phyloP scores from a whole-genome alignment of 2,797 vertebrate species.

The Siniperca undulata region DNA sequence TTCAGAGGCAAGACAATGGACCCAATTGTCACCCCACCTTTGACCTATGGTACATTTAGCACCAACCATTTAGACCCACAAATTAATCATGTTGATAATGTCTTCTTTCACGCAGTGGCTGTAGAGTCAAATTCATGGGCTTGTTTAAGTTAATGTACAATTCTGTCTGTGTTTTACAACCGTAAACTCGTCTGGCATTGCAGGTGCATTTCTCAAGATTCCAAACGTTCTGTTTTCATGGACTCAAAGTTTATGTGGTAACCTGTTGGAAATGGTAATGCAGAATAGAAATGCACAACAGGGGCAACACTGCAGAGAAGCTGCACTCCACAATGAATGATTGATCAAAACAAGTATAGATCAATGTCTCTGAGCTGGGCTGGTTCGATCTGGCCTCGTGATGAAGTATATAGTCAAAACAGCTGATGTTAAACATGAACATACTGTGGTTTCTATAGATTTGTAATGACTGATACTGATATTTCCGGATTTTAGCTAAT shows the following conservation, averaged over 20 bases:
- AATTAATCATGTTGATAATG: conserved; percentile 61
- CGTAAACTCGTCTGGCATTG: not conserved
- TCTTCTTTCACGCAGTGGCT: conserved; percentile 36
- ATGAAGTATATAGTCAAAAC: not conserved
- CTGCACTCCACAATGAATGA: conserved; percentile 11
- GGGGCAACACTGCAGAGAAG: not conserved
- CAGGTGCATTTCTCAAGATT: not conserved
- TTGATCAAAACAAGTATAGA: conserved; percentile 22
- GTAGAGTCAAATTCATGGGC: conserved; percentile 28
- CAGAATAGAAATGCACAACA: not conserved
- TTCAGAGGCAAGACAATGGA: conserved; percentile 71
- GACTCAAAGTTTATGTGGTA: not conserved
- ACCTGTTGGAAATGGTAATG: conserved; percentile 26
- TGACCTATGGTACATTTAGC: conserved; percentile 72
- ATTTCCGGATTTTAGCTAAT: not conserved
- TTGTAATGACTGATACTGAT: not conserved
- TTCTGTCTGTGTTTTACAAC: conserved; percentile 11
- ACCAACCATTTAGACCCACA: conserved; percentile 38
- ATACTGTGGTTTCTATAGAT: not conserved
- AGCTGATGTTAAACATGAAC: not conserved
- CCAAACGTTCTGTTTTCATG: not conserved
- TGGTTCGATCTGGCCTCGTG: not conserved
- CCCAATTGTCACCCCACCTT: conserved; percentile 70
- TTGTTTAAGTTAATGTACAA: conserved; percentile 59
- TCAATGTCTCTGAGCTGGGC: not conserved